Percentiles rank a stretch among this genome's conserved stretches.
Evolutionary conservation across 2,888 invertebrate genomes (phyloP).

Genomic region (Netelia inedita): DNA sequence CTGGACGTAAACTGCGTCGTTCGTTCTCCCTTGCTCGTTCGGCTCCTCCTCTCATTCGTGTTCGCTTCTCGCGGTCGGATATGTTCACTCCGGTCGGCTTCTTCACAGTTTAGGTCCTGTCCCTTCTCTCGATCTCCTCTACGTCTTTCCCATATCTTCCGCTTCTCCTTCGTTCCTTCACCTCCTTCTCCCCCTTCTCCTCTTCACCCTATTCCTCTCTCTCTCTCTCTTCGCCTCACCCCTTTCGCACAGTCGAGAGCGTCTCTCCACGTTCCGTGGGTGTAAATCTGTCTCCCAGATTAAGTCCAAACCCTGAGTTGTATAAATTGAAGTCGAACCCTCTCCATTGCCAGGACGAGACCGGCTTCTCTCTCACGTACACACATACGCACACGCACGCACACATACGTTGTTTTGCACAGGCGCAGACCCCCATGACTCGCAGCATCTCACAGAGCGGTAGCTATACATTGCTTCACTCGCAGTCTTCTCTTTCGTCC

Average conservation of each 20-base stretch:
- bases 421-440: not conserved
- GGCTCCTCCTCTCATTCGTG: not conserved
- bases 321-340: constrained; percentile 81
- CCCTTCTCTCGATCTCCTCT: constrained; percentile 55
- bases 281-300: constrained; percentile 82
- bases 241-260: constrained; percentile 49
- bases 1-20: constrained; percentile 63
- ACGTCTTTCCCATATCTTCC: constrained; percentile 61
- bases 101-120: constrained; percentile 47
- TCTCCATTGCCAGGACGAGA: constrained; percentile 61
- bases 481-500: constrained; percentile 43
- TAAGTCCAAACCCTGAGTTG: constrained; percentile 81
- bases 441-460: not conserved
- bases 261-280: constrained; percentile 74
- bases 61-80: constrained; percentile 11
- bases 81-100: constrained; percentile 37
- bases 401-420: not conserved
- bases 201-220: constrained; percentile 41
- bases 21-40: constrained; percentile 39
- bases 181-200: constrained; percentile 50
- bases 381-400: not conserved
- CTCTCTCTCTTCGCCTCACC: constrained; percentile 38
- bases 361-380: constrained; percentile 57
- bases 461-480: not conserved
- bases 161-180: constrained; percentile 29